These are phyloP conservation scores for Synergus umbraculus DNA, from an alignment of 2,888 invertebrate species.

Conservation along the genomic window DNA sequence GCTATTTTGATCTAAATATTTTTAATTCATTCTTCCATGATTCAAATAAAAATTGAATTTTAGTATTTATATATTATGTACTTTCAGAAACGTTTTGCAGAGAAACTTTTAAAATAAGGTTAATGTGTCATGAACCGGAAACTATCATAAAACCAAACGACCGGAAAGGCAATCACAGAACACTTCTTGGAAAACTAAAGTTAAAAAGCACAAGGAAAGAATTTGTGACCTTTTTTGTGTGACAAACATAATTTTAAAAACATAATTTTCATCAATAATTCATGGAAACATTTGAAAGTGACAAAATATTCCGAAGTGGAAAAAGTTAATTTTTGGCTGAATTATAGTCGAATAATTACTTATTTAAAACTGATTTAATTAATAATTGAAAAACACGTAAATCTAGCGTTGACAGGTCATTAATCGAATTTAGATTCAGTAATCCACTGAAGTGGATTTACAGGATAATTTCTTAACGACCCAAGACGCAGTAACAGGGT, in stretches of 20 bases:
- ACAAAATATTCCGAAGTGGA: too few species aligned
- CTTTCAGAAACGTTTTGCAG: slow-evolving; percentile 1
- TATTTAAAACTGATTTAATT: not conserved
- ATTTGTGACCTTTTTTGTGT: not conserved
- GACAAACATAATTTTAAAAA: not conserved
- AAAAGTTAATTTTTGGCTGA: not conserved
- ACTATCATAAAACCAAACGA: slow-evolving; percentile 23
- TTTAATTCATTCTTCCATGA: not conserved
- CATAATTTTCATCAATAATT: not conserved
- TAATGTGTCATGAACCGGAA: slow-evolving; percentile 23
- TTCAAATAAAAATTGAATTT: slow-evolving; percentile 16
- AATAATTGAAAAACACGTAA: not conserved
- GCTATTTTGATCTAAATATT: not conserved
- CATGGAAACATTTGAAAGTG: not conserved
- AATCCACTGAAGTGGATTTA: slow-evolving; percentile 28
- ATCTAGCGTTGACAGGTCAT: not conserved
- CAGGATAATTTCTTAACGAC: slow-evolving; percentile 34
- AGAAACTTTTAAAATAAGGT: slow-evolving; percentile 11
- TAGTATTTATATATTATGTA: not conserved
- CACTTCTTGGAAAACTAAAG: not conserved
- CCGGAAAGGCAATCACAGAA: slow-evolving; percentile 24
- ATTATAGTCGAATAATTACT: not conserved
- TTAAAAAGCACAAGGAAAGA: slow-evolving; percentile 3
- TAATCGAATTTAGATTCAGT: slow-evolving; percentile 16
- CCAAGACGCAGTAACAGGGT: slow-evolving; percentile 16